Conservation (phyloP, 2,797 vertebrate species). For the Pseudochaenichthys georgianus region DNA sequence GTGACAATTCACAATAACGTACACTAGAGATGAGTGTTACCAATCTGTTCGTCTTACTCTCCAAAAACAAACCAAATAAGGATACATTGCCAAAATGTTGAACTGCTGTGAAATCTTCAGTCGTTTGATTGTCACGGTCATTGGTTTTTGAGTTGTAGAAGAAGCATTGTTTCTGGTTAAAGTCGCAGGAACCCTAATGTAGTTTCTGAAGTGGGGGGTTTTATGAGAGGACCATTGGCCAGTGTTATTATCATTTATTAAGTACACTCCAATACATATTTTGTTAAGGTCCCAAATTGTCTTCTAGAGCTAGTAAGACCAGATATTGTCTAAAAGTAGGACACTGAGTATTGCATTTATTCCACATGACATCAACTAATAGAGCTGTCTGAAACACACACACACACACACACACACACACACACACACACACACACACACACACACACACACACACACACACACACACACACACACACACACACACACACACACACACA, state of each 20-base stretch:
- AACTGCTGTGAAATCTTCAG: too few species aligned
- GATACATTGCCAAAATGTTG: too few species aligned
- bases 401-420: too few species aligned
- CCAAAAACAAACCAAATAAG: not conserved
- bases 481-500: too few species aligned
- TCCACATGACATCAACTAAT: constrained; percentile 57
- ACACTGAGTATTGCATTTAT: constrained; percentile 48
- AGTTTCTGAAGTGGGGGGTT: too few species aligned
- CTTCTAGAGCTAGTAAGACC: constrained; percentile 8
- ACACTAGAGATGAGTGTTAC: not conserved
- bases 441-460: too few species aligned
- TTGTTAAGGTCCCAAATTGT: not conserved
- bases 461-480: too few species aligned
- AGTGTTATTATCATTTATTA: not conserved
- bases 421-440: too few species aligned
- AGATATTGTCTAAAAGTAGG: constrained; percentile 53
- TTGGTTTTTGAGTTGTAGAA: not conserved
- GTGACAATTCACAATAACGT: too few species aligned
- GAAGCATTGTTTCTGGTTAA: not conserved
- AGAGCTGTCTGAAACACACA: constrained; percentile 47
- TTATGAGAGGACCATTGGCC: too few species aligned
- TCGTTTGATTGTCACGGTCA: too few species aligned
- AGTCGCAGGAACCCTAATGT: not conserved
- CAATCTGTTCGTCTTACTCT: not conserved
- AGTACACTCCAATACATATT: not conserved